These are phyloP conservation scores for Crotalus helleri DNA, from an alignment of 2,113 vertebrate species.

Conservation along the genomic window DNA sequence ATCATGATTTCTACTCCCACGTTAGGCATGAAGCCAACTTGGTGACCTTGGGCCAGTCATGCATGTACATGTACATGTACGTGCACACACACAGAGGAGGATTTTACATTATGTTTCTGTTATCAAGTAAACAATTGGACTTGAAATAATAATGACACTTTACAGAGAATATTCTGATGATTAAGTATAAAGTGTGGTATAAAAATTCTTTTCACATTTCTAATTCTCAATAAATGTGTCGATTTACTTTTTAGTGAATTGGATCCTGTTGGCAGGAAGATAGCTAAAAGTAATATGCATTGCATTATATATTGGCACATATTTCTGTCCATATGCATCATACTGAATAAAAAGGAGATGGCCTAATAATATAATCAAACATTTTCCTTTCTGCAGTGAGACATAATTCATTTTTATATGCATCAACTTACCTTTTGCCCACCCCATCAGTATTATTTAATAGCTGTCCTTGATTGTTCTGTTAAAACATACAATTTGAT, in stretches of 20 bases:
- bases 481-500: neutral
- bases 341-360: neutral
- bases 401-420: neutral
- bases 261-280: neutral
- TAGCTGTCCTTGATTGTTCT: neutral
- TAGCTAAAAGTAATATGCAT: neutral
- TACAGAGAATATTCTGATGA: neutral
- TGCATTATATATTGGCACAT: neutral
- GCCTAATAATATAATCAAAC: neutral
- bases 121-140: neutral
- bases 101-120: neutral
- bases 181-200: neutral
- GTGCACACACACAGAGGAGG: neutral
- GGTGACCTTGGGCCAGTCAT: neutral
- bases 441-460: neutral
- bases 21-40: neutral
- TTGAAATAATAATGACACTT: neutral
- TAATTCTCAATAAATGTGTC: neutral
- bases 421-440: neutral
- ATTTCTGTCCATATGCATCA: neutral
- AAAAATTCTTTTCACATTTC: neutral
- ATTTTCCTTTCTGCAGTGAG: neutral
- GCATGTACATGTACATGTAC: neutral
- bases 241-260: neutral
- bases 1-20: neutral